Conservation (phyloP, 2,888 invertebrate species). For the Blastobasis adustella region DNA sequence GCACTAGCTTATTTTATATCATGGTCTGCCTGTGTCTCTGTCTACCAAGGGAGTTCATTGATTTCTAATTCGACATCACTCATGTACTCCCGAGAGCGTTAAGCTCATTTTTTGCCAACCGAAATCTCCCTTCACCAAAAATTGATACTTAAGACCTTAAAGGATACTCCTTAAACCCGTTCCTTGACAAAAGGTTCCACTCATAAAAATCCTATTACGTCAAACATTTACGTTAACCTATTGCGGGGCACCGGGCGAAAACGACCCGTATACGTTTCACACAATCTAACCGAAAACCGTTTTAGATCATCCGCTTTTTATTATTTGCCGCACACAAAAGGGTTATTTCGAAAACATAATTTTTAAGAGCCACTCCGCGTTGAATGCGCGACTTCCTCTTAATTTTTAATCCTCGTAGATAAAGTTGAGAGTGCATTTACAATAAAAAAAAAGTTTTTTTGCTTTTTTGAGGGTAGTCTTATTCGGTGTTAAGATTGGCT, state of each 20-base stretch:
- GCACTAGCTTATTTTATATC: no score
- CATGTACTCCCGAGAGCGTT: no score
- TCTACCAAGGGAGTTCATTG: no score
- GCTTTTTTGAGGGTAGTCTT: conserved; percentile 7
- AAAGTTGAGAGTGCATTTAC: conserved; percentile 1
- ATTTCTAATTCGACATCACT: no score
- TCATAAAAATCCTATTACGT: conserved; percentile 42
- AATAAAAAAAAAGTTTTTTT: conserved; percentile 5
- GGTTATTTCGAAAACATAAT: conserved; percentile 15
- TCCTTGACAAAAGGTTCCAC: background rate
- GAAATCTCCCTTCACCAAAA: no score
- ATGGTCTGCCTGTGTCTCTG: no score
- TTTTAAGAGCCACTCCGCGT: conserved; percentile 12
- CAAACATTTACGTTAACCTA: conserved; percentile 40
- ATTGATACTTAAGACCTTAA: no score
- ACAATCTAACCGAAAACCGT: conserved; percentile 24
- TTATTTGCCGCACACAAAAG: conserved; percentile 7
- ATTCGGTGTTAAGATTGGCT: no score
- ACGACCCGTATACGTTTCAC: conserved; percentile 26
- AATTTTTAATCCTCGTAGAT: conserved; percentile 9
- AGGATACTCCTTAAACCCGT: no score
- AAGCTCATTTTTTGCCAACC: no score
- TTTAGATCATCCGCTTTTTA: conserved; percentile 15
- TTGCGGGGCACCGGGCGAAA: conserved; percentile 42
- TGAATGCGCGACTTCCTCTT: conserved; percentile 13